These are phyloP conservation scores for Nymphalis io DNA, from an alignment of 1,140 invertebrate species.

Conservation along the genomic window DNA sequence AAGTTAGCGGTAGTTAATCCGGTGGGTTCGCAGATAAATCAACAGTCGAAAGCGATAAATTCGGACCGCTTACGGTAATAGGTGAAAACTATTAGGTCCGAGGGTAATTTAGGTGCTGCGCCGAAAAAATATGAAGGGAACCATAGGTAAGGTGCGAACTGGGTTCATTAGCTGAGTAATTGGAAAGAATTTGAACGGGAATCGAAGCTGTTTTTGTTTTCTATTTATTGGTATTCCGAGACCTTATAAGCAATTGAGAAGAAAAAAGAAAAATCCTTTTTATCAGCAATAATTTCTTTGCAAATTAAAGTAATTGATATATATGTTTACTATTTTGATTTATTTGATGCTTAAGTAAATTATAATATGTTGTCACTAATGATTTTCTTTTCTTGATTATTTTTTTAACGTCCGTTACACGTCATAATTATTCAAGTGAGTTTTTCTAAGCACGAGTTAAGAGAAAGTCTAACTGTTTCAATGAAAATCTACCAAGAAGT, in stretches of 20 bases:
- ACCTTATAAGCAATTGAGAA: neutral
- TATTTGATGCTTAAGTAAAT: too few species aligned
- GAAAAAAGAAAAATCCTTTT: neutral
- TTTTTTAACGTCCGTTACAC: neutral
- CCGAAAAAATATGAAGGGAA: constrained; percentile 71
- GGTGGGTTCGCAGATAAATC: constrained; percentile 73
- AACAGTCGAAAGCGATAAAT: constrained; percentile 79
- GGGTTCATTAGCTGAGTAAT: constrained; percentile 45
- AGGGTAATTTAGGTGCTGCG: constrained; percentile 67
- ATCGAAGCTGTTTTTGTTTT: constrained; percentile 29
- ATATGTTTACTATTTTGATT: too few species aligned
- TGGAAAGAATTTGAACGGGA: constrained; percentile 31
- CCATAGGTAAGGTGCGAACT: constrained; percentile 44
- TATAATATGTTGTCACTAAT: too few species aligned
- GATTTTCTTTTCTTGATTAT: too few species aligned
- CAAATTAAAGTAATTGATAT: too few species aligned
- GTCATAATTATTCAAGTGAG: neutral
- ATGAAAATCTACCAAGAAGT: neutral
- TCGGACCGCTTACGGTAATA: constrained; percentile 72
- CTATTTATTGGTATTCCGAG: neutral
- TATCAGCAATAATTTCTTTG: neutral
- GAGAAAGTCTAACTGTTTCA: neutral
- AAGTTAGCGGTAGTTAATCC: constrained; percentile 80
- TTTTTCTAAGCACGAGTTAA: neutral
- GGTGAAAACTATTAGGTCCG: constrained; percentile 79